Base-by-base conservation (phyloP, 2,113 vertebrate species). In the Cephalophus harveyi region DNA sequence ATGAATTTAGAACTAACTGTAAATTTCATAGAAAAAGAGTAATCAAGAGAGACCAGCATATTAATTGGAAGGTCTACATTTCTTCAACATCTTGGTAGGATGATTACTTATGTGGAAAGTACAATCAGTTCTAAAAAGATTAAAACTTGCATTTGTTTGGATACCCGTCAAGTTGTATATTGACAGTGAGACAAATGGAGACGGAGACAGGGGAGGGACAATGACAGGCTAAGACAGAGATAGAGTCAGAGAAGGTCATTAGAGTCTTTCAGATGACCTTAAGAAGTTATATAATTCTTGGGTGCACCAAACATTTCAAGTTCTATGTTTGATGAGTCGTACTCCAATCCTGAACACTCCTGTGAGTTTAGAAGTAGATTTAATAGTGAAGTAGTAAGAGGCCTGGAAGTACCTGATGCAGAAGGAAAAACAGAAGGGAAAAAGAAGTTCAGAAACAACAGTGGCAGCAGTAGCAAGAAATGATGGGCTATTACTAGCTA, bases 61-160 rank as follows among this genome's bases (percentile, higher is more conserved):
- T 43, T 91, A 89, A 87, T 21, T 95, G 10, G 13, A 89, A 78
- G 71, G 67, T 74, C 82, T 64, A 86, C 40, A 60, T 89, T 54
- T 93, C 40, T 93, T 93, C 48, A 82, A 30, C 10, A 86, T 91
- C 25, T 57, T 87, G 4, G 6, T 50, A 17, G 27, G 27, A 16
- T 55, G 27, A 55, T 19, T 7, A 17, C 19, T 92, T 84, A 79
- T 5, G 4, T 52, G 33, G 15, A 85, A 92, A 50, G 50, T 79
- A 71, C 89, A 90, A 76, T 62, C 57, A 84, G 57, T 40, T 55
- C 13, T 6, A 52, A 21, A 82, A 87, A 43, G 3, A 59, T 64
- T 50, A 92, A 88, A 81, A 89, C 2, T 10, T 62, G 16, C 14
- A 50, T 85, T 87, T 89, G 14, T 79, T 43, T 40, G 50, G 89